Evolutionary conservation across 2,888 invertebrate genomes (phyloP).

Genomic region (Synanthedon andrenaeformis): DNA sequence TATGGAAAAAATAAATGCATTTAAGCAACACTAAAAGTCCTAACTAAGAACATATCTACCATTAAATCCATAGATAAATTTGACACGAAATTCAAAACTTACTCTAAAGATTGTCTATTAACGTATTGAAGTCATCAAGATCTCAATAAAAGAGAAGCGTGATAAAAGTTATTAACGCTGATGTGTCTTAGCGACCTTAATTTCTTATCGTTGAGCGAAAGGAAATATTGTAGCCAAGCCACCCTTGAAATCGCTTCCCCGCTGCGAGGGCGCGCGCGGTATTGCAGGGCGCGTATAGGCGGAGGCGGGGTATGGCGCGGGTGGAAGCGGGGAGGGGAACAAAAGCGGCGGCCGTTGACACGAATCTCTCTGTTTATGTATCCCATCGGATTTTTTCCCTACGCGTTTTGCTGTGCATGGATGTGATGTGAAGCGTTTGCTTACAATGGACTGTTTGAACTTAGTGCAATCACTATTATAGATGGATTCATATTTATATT

Average conservation of each 20-base stretch:
- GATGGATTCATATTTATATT: background rate
- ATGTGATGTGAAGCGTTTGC: slow-evolving; percentile 12
- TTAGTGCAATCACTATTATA: slow-evolving; percentile 10
- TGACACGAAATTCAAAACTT: too few species aligned
- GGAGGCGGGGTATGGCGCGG: slow-evolving; percentile 6
- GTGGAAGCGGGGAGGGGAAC: slow-evolving; percentile 16
- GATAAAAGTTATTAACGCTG: slow-evolving; percentile 47
- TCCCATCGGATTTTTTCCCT: slow-evolving; percentile 51
- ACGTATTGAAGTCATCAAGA: slow-evolving; percentile 32
- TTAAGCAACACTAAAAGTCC: too few species aligned
- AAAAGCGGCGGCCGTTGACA: slow-evolving; percentile 63
- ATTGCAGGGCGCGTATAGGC: slow-evolving; percentile 15
- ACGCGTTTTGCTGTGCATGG: slow-evolving; percentile 17
- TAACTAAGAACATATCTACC: too few species aligned
- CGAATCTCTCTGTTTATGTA: slow-evolving; percentile 63
- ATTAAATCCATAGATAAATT: too few species aligned
- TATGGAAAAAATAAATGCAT: too few species aligned
- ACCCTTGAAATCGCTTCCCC: slow-evolving; percentile 56
- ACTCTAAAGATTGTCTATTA: slow-evolving; percentile 19
- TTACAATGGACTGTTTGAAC: slow-evolving; percentile 43
- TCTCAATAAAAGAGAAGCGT: slow-evolving; percentile 34
- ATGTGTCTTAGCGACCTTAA: slow-evolving; percentile 49
- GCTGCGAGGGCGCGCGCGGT: slow-evolving; percentile 26
- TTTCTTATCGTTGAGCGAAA: slow-evolving; percentile 44
- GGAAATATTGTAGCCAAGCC: slow-evolving; percentile 43